Evolutionary conservation across 2,888 invertebrate genomes (phyloP).

Genomic region (Dicyrtoma fusca): DNA sequence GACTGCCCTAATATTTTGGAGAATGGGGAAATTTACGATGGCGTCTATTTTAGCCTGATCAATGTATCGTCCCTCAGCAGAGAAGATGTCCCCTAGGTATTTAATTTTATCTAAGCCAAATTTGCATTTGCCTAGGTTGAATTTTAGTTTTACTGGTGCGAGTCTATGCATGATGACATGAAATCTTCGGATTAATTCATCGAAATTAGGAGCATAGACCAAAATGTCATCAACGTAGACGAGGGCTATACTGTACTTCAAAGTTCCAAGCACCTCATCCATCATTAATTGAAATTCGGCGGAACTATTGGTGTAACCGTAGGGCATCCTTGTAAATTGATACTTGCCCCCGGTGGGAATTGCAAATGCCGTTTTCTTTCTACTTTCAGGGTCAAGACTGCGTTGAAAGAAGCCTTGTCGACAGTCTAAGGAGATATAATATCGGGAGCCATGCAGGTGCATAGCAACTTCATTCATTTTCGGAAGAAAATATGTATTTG

Average conservation of each 20-base stretch:
- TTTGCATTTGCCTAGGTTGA: constrained; percentile 36
- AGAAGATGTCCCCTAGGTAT: constrained; percentile 30
- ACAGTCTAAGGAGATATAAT: constrained; percentile 43
- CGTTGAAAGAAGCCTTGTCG: constrained; percentile 13
- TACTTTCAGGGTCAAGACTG: background rate
- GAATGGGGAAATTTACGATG: constrained; percentile 36
- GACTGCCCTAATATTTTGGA: constrained; percentile 36
- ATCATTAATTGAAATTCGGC: constrained; percentile 11
- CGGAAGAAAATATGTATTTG: constrained; percentile 39
- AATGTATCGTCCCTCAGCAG: too few relatives aligned
- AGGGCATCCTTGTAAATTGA: background rate
- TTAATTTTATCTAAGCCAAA: constrained; percentile 18
- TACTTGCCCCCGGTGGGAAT: constrained; percentile 17
- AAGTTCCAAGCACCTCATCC: constrained; percentile 6
- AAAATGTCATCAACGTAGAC: background rate
- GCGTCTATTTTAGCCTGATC: constrained; percentile 22
- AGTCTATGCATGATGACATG: constrained; percentile 38
- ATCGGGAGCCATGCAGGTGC: constrained; percentile 24
- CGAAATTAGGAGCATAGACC: constrained; percentile 56
- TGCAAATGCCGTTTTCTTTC: constrained; percentile 22
- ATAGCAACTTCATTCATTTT: constrained; percentile 32
- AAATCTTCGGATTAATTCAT: constrained; percentile 50
- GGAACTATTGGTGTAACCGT: background rate
- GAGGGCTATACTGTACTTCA: background rate
- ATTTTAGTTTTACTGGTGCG: constrained; percentile 1